phyloP scores from a whole-genome alignment of 2,113 vertebrate species.

The Silurus meridionalis region DNA sequence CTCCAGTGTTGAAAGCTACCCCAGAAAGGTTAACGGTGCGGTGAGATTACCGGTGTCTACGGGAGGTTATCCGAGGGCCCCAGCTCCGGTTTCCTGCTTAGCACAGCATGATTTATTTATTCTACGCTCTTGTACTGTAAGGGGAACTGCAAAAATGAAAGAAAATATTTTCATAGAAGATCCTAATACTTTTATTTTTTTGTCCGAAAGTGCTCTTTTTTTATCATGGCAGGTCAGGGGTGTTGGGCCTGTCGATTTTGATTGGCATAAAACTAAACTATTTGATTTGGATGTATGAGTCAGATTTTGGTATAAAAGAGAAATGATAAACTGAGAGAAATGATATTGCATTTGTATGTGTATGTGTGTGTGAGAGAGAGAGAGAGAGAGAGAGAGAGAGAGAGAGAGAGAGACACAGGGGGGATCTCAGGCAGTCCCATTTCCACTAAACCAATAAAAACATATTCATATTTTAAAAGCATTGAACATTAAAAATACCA shows the following conservation, averaged over 20 bases:
- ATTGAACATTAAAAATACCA: not conserved
- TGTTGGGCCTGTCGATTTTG: not conserved
- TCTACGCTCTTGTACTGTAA: not conserved
- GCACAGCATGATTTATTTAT: conserved; percentile 47
- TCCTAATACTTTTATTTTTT: not conserved
- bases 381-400: too few relatives aligned
- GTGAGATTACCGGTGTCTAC: conserved; percentile 18
- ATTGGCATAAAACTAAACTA: not conserved
- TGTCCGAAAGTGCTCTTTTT: not conserved
- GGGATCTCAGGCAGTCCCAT: not conserved
- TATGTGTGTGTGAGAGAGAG: not conserved
- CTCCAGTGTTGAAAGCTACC: conserved; percentile 16
- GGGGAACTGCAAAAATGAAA: not conserved
- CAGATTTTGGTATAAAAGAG: not conserved
- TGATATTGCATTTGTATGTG: conserved; percentile 9
- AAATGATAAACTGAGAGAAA: conserved; percentile 21
- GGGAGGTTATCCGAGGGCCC: conserved; percentile 13
- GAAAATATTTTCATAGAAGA: conserved; percentile 15
- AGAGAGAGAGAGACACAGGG: not conserved
- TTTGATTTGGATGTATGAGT: not conserved
- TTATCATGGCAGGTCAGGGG: not conserved
- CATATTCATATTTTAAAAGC: not conserved
- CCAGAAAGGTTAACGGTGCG: conserved; percentile 14
- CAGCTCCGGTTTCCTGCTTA: conserved; percentile 35
- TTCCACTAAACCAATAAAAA: not conserved